Evolutionary conservation across 53 echinoderm and acorn worm species (phyloP), one percentile per base, ranked within the genome.

Genomic region (Crossaster papposus): DNA sequence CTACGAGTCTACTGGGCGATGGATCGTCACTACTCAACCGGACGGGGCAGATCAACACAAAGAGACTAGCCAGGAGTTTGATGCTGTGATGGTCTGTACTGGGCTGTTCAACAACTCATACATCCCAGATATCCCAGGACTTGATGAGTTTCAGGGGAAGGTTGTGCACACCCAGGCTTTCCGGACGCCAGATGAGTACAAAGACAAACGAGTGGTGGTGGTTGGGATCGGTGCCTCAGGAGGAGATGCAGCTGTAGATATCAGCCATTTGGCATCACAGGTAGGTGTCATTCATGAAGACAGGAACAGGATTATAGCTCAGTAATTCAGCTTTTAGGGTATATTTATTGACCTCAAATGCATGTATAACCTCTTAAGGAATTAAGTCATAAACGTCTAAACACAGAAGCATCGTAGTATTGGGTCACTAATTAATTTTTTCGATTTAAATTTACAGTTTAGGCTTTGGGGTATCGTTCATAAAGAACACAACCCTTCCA

Each of bases 141-240:
- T 95, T 32, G 90, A 90, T 26, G 93, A 93, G 14, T 96, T 96
- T 72, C 65, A 93, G 77, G 96, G 96, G 18, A 81, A 63, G 24
- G 84, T 95, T 26, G 33, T 94, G 20, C 96, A 96, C 78, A 96
- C 93, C 26, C 92, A 91, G 58, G 90, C 90, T 51, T 96, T 90
- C 78, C 65, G 80, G 51, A 89, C 64, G 7, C 89, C 95, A 11
- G 64, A 75, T n/a, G 85, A 80, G 24, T 95, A 88, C 71, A 88
- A 92, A 81, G 93, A 90, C 51, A 96, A 96, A 77, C 83, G 93
- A 30, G 92, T 95, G n/a, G 70, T 96, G 32, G 92, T 95, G 7
- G 81, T 96, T 70, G 96, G 96, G 7, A 81, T 95, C 18, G 95
- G 95, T 0, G 95, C 95, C 44, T 96, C 96, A 50, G 95, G 89